These are phyloP conservation scores for Dasysyrphus tricinctus DNA, from an alignment of 2,888 invertebrate species.

Conservation along the genomic window DNA sequence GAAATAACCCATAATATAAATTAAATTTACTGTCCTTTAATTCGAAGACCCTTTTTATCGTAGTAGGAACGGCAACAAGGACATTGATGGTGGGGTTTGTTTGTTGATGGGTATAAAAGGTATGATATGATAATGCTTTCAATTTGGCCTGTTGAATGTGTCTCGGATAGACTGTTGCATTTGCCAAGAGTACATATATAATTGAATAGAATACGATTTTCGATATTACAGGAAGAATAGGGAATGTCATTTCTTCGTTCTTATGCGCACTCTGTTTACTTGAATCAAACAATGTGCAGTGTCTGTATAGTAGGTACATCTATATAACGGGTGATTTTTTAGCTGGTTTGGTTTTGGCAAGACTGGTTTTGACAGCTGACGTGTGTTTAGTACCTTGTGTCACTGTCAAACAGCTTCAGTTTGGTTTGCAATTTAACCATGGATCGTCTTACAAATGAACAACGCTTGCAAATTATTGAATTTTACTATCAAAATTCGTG, in stretches of 20 bases:
- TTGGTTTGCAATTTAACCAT: too few species aligned
- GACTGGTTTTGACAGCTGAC: too few species aligned
- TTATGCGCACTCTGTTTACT: slow-evolving; percentile 27
- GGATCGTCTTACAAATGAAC: too few species aligned
- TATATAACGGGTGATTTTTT: too few species aligned
- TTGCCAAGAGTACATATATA: slow-evolving; percentile 21
- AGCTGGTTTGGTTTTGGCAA: too few species aligned
- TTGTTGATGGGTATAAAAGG: background rate
- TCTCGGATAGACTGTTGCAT: slow-evolving; percentile 14
- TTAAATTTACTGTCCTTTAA: slow-evolving; percentile 61
- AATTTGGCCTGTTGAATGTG: slow-evolving; percentile 42
- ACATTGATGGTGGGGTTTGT: background rate
- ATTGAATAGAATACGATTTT: slow-evolving; percentile 43
- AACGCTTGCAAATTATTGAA: too few species aligned
- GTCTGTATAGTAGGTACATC: too few species aligned
- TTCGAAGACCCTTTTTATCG: slow-evolving; percentile 19
- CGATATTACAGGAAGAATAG: slow-evolving; percentile 20
- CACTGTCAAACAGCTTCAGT: too few species aligned
- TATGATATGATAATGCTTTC: slow-evolving; percentile 34
- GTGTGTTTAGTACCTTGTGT: too few species aligned
- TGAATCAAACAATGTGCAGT: slow-evolving; percentile 1
- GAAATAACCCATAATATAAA: slow-evolving; percentile 30
- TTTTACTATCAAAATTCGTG: too few species aligned
- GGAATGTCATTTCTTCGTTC: slow-evolving; percentile 5
- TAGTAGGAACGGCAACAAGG: background rate